A percentile compares a stretch with the other conserved stretches of the same genome.
These are phyloP conservation scores for Ormyrus thymus DNA, from an alignment of 2,888 invertebrate species.

Conservation along the genomic window DNA sequence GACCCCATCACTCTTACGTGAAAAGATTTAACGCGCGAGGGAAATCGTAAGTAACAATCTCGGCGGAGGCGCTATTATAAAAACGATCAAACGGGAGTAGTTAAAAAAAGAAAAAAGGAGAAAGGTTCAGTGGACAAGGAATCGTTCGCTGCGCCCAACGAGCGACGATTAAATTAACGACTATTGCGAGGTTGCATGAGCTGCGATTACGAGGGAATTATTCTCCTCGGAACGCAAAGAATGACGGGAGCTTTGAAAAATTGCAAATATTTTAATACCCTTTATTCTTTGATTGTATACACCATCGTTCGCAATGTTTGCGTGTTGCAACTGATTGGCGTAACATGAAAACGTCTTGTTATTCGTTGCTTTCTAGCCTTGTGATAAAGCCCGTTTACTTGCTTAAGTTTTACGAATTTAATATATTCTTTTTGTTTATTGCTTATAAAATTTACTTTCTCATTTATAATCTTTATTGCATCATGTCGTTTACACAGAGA, in stretches of 20 bases:
- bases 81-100: constrained; percentile 5
- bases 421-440: no score
- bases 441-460: no score
- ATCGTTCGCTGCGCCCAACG: constrained; percentile 8
- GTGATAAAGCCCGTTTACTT: no score
- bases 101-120: constrained; percentile 13
- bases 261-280: no score
- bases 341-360: no score
- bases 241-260: background rate
- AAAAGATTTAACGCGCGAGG: background rate
- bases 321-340: no score
- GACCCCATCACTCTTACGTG: background rate
- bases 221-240: background rate
- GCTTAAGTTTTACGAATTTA: no score
- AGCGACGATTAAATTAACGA: constrained; percentile 27
- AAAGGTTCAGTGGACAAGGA: constrained; percentile 28
- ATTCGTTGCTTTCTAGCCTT: no score
- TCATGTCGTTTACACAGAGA: no score
- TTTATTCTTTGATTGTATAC: no score
- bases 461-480: no score
- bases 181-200: constrained; percentile 22
- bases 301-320: no score
- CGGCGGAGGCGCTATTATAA: background rate
- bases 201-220: constrained; percentile 10
- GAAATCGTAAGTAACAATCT: background rate